Conservation (phyloP, 1,140 invertebrate genomes). For the Brachionus paranguensis region DNA sequence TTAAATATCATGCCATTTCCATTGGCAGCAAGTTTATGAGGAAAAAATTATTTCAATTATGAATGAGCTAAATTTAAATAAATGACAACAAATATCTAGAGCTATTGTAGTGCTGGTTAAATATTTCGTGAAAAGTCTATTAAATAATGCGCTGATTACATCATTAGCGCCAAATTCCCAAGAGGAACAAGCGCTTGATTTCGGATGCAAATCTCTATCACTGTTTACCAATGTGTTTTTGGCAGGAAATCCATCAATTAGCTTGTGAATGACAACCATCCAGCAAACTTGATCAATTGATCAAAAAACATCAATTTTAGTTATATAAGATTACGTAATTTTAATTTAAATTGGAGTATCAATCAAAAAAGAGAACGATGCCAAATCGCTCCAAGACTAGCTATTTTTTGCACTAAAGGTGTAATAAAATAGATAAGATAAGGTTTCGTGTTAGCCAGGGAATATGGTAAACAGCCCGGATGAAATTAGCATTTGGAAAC, state of each 20-base stretch:
- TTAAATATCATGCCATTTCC: background rate
- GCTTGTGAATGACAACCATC: background rate
- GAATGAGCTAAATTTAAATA: background rate
- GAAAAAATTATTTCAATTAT: background rate
- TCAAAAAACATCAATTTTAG: background rate
- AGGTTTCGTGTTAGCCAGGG: background rate
- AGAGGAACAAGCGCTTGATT: background rate
- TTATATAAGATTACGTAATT: constrained; percentile 1
- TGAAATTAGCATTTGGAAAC: background rate
- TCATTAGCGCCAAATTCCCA: background rate
- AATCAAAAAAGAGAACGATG: background rate
- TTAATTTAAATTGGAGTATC: background rate
- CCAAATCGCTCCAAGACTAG: background rate
- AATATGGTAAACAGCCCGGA: background rate
- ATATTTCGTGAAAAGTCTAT: background rate
- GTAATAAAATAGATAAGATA: background rate
- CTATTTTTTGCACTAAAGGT: background rate
- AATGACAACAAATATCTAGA: background rate
- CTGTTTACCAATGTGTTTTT: background rate
- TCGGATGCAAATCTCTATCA: background rate
- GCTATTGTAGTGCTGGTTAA: background rate
- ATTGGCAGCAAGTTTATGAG: background rate
- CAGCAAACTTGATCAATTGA: background rate
- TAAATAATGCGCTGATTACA: background rate
- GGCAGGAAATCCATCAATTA: background rate